Evolutionary conservation across 1,140 invertebrate species (phyloP).

Genomic region (Drosophila tani): DNA sequence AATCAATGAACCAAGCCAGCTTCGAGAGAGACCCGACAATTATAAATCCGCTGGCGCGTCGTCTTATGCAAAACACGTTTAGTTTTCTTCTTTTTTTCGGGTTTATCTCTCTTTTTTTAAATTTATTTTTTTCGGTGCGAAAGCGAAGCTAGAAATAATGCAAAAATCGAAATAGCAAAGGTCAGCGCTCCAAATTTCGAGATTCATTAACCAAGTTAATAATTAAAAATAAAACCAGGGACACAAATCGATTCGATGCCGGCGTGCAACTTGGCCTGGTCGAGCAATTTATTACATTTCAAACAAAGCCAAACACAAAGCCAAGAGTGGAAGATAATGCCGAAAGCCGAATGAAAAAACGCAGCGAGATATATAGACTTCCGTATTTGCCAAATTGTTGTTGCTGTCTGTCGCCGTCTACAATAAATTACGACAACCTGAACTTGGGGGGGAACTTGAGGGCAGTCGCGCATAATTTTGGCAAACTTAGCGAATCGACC

Average conservation of each 20-base stretch:
- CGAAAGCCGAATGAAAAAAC: constrained; percentile 30
- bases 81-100: constrained; percentile 42
- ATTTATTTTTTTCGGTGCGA: constrained; percentile 26
- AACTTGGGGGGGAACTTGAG: constrained; percentile 37
- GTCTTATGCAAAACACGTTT: constrained; percentile 68
- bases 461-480: constrained; percentile 79
- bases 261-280: constrained; percentile 51
- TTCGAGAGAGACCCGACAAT: constrained; percentile 17
- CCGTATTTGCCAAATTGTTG: constrained; percentile 72
- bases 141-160: constrained; percentile 60
- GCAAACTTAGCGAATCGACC: constrained; percentile 71
- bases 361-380: constrained; percentile 72
- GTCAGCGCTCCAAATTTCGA: constrained; percentile 59
- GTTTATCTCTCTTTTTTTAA: constrained; percentile 16
- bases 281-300: constrained; percentile 71
- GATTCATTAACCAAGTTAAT: constrained; percentile 68
- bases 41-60: constrained; percentile 36
- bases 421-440: constrained; percentile 79
- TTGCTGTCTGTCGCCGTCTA: constrained; percentile 26
- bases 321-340: constrained; percentile 26
- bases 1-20: constrained; percentile 51
- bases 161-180: constrained; percentile 82
- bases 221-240: constrained; percentile 71
- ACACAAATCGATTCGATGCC: constrained; percentile 60
- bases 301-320: constrained; percentile 34